Base-by-base conservation (phyloP, 2,113 vertebrate genomes). In the Apus apus region DNA sequence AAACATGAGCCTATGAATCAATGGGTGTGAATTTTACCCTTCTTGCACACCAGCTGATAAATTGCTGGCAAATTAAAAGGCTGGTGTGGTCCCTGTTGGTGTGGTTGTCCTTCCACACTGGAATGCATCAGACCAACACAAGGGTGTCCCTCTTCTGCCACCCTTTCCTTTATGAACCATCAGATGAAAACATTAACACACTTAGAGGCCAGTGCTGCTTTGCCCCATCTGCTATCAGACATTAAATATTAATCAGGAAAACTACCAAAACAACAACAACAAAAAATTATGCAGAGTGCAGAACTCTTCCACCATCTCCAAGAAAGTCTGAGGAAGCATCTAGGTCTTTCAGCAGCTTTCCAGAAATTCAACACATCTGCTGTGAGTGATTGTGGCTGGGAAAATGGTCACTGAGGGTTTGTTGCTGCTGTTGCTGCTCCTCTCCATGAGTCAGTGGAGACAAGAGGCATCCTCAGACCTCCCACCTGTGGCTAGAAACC, bases 1-100 rank as follows among this genome's bases (percentile, higher is more conserved):
- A 96, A 93, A 95, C 89, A 95, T n/a, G 38, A 95, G 87, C 90
- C 78, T 61, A 75, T 70, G 86, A 90, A 94, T 93, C 93, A 96
- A 56, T 1, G 14, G 77, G 57, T 68, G 66, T 66, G 30, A 78
- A 90, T 93, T 89, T 96, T 68, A 61, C 77, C 38, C 43, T 83
- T 90, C 94, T 75, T 92, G 70, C 75, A 93, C 85, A 95, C 65
- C 87, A 62, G 81, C 67, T 67, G 48, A 92, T 94, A 91, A 15
- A 23, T 36, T 72, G 29, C 46, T 34, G 89, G 54, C 64, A 65
- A 94, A 85, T 6, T 15, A 11, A 45, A 87, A 76, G 32, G 48
- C 61, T 34, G 25, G 21, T 0, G 0, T 85, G 53, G 76, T 87
- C 15, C 34, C 11, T 3, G 0, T 48, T 50, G 6, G 2, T 5